phyloP scores from a whole-genome alignment of 2,113 vertebrate genomes.

The Pantherophis guttatus region DNA sequence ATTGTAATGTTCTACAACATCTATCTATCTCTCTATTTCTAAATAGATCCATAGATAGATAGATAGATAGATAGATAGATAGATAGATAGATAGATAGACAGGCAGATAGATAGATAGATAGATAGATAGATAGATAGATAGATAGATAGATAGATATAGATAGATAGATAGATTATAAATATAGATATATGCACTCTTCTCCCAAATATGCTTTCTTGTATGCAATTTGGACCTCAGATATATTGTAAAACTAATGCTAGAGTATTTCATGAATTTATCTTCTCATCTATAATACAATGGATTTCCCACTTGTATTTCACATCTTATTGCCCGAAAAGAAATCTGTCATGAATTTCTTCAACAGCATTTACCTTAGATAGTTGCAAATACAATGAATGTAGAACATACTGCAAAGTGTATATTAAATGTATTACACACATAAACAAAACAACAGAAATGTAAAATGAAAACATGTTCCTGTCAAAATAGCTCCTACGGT shows the following conservation, averaged over 20 bases:
- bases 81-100: too few relatives aligned
- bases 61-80: too few relatives aligned
- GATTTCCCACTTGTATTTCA: neutral
- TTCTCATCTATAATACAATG: neutral
- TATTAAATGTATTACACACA: neutral
- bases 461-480: neutral
- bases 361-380: neutral
- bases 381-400: neutral
- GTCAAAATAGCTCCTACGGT: neutral
- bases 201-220: neutral
- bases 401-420: neutral
- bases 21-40: too few relatives aligned
- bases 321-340: neutral
- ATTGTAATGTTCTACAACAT: neutral
- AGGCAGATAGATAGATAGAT: too few relatives aligned
- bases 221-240: neutral
- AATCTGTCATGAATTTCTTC: neutral
- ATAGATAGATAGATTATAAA: too few relatives aligned
- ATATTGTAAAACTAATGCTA: neutral
- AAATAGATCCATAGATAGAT: too few relatives aligned
- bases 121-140: too few relatives aligned
- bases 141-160: too few relatives aligned
- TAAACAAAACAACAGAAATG: neutral
- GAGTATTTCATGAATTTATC: neutral
- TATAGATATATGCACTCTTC: neutral